Conservation (phyloP, 2,797 vertebrate species). For the Amblyraja radiata region DNA sequence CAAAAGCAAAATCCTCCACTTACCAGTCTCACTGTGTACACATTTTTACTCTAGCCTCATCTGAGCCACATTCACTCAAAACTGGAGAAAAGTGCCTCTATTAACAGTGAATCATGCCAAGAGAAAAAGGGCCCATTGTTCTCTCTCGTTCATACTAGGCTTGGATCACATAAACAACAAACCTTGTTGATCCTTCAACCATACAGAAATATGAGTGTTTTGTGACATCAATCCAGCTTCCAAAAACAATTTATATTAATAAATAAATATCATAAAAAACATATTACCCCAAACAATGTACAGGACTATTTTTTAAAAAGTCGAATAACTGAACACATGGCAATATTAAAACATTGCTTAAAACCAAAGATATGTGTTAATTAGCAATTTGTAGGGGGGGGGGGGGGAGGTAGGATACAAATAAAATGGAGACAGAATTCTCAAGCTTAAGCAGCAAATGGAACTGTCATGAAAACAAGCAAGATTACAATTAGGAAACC, state of each 20-base stretch:
- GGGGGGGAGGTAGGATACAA: no score
- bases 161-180: neutral
- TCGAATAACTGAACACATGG: neutral
- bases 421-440: neutral
- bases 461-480: neutral
- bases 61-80: neutral
- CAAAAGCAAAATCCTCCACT: neutral
- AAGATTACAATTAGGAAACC: neutral
- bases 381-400: neutral
- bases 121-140: neutral
- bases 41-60: neutral
- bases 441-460: neutral
- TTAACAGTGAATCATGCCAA: neutral
- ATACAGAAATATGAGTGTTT: neutral
- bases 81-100: neutral
- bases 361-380: neutral
- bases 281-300: neutral
- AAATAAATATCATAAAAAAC: neutral
- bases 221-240: neutral
- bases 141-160: no score
- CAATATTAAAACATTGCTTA: neutral
- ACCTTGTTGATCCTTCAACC: neutral
- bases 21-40: neutral
- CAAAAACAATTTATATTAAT: neutral
- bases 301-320: neutral